Percentiles rank a stretch among this genome's conserved stretches.
These are phyloP conservation scores for Nemurella pictetii DNA, from an alignment of 2,888 invertebrate species.

Conservation along the genomic window DNA sequence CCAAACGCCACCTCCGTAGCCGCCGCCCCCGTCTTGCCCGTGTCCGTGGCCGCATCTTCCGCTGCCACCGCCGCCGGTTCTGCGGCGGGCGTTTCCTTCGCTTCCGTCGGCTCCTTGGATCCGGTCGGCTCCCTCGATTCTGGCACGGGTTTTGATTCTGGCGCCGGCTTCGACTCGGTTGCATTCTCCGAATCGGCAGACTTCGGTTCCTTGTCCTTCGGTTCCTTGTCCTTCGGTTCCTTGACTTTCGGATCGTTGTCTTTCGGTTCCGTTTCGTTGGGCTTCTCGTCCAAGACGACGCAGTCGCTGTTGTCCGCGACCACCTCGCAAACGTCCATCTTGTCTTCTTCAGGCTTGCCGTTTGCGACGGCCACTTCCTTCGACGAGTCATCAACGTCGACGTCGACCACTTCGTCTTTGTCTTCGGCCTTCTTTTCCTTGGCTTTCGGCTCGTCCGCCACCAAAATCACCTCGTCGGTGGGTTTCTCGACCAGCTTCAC, in stretches of 20 bases:
- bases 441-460: slow-evolving; percentile 47
- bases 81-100: not conserved
- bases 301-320: not conserved
- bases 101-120: too few species aligned
- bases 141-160: not conserved
- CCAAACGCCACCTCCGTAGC: slow-evolving; percentile 8
- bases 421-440: slow-evolving; percentile 53
- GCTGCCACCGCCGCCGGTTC: not conserved
- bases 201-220: not conserved
- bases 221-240: not conserved
- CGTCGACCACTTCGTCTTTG: slow-evolving; percentile 29
- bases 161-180: not conserved
- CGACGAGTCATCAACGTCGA: not conserved
- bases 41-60: slow-evolving; percentile 20
- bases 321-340: not conserved
- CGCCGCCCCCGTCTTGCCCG: not conserved
- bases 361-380: slow-evolving; percentile 1
- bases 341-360: slow-evolving; percentile 14
- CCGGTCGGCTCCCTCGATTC: not conserved
- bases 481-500: too few species aligned
- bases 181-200: slow-evolving; percentile 17
- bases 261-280: not conserved
- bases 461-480: not conserved
- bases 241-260: not conserved
- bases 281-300: slow-evolving; percentile 26